These are phyloP conservation scores for Toxotes lorentzi DNA, from an alignment of 2,797 vertebrate genomes.

Conservation along the genomic window DNA sequence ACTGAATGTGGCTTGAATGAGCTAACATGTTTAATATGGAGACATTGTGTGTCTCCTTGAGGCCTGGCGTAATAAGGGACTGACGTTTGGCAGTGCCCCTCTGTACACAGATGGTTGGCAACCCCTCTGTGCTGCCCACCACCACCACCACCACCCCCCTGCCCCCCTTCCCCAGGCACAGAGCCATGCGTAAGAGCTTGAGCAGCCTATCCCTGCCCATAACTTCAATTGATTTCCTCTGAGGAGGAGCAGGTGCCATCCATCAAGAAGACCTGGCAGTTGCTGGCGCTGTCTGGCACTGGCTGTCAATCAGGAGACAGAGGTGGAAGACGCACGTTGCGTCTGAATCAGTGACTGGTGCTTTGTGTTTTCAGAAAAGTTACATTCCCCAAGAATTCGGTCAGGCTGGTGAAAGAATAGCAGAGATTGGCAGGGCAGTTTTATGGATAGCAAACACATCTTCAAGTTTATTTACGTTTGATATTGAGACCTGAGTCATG, in stretches of 20 bases:
- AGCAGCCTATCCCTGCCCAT: constrained; percentile 55
- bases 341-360: constrained; percentile 14
- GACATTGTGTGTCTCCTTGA: constrained; percentile 64
- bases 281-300: constrained; percentile 7
- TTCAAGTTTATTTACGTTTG: constrained; percentile 1
- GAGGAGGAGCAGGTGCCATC: constrained; percentile 71
- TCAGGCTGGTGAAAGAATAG: neutral
- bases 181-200: constrained; percentile 66
- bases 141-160: neutral
- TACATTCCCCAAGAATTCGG: neutral
- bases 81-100: constrained; percentile 66
- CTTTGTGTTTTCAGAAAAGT: constrained; percentile 19
- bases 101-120: constrained; percentile 74
- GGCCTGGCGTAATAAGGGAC: constrained; percentile 41
- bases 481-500: constrained; percentile 2
- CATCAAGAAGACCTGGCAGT: constrained; percentile 51
- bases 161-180: constrained; percentile 41
- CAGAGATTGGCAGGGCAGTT: neutral
- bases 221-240: constrained; percentile 70
- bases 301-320: constrained; percentile 51
- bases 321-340: constrained; percentile 22
- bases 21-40: constrained; percentile 57
- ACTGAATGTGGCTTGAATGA: constrained; percentile 54
- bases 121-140: constrained; percentile 1
- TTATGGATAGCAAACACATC: neutral